These are phyloP conservation scores for Molossus molossus DNA, from an alignment of 2,797 vertebrate genomes.

Conservation along the genomic window DNA sequence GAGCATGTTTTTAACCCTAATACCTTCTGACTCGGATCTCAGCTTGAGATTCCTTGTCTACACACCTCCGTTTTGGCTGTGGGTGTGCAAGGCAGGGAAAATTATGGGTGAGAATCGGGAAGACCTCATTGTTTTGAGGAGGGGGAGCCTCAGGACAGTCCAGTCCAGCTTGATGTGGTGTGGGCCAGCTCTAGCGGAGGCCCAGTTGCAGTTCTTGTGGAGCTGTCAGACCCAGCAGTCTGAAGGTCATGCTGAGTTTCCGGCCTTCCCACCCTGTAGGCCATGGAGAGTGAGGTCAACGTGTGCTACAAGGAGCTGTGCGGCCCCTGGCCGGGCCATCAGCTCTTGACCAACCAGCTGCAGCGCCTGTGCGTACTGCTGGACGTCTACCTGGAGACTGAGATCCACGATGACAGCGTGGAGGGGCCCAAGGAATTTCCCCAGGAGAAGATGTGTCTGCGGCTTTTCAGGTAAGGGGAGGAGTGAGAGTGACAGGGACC, in stretches of 20 bases:
- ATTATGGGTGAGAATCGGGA: neutral
- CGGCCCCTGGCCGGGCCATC: constrained; percentile 95
- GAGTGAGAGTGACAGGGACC: neutral
- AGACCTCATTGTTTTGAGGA: neutral
- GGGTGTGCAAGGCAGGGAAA: neutral
- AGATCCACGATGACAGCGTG: constrained; percentile 95
- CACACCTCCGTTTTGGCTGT: neutral
- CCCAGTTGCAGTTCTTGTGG: neutral
- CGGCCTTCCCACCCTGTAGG: constrained; percentile 88
- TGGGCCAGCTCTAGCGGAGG: neutral
- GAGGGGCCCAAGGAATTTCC: constrained; percentile 98
- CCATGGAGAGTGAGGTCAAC: constrained; percentile 97
- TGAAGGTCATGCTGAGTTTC: constrained; percentile 30
- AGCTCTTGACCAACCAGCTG: constrained; percentile 98
- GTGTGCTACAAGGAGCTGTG: constrained; percentile 96
- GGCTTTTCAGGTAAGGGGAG: constrained; percentile 93
- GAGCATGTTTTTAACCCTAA: neutral
- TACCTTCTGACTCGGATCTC: constrained; percentile 8
- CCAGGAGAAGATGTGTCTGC: constrained; percentile 98
- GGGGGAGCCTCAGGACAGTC: neutral
- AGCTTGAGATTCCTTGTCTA: neutral
- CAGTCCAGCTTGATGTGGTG: neutral
- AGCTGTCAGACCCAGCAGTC: neutral
- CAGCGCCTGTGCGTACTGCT: constrained; percentile 96
- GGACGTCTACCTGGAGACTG: constrained; percentile 98